These are phyloP conservation scores for Fragum fragum DNA, from an alignment of 2,888 invertebrate genomes.

Conservation along the genomic window DNA sequence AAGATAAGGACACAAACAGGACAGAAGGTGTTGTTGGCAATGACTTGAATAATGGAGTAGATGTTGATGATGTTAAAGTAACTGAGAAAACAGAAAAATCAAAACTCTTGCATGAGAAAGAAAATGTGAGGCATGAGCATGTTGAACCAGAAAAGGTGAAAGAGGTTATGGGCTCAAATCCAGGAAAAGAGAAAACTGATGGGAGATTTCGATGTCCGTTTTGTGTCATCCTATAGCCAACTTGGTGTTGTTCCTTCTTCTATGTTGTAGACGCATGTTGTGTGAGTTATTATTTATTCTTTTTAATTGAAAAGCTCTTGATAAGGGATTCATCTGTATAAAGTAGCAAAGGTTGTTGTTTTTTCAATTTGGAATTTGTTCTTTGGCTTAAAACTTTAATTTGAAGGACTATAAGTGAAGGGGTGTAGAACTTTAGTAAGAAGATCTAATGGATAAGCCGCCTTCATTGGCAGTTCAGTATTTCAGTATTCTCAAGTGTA, in stretches of 20 bases:
- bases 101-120: constrained; percentile 32
- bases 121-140: constrained; percentile 18
- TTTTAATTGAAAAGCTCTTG: constrained; percentile 26
- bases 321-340: background rate
- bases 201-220: constrained; percentile 47
- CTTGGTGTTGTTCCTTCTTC: constrained; percentile 52
- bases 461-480: too few species aligned
- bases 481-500: too few species aligned
- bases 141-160: constrained; percentile 16
- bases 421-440: too few species aligned
- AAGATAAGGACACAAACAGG: background rate
- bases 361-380: too few species aligned
- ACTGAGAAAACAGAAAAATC: constrained; percentile 20
- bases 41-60: constrained; percentile 14
- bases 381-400: too few species aligned
- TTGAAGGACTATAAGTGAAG: too few species aligned
- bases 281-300: constrained; percentile 66
- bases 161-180: background rate
- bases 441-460: too few species aligned
- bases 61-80: background rate
- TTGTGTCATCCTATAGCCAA: constrained; percentile 65
- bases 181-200: background rate
- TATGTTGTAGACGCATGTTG: constrained; percentile 50
- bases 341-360: too few species aligned
- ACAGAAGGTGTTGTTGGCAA: background rate